Evolutionary conservation across 2,113 vertebrate species (phyloP).

Genomic region (Phrynosoma platyrhinos): DNA sequence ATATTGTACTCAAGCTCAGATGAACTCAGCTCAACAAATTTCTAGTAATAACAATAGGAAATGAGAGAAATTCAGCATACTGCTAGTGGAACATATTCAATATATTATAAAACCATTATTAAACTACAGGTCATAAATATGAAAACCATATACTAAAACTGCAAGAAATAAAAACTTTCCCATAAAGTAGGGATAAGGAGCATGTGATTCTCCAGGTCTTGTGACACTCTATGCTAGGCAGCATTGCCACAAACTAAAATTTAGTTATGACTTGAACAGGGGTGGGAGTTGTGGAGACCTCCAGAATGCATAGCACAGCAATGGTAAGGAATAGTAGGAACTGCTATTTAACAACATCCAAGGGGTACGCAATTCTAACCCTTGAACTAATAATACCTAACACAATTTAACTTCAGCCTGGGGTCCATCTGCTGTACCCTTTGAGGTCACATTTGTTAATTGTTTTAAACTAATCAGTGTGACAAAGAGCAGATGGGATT

Average conservation of each 20-base stretch:
- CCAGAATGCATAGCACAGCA: not conserved
- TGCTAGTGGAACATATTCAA: not conserved
- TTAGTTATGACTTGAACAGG: not conserved
- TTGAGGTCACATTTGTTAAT: not conserved
- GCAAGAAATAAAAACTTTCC: too few relatives aligned
- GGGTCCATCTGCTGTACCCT: not conserved
- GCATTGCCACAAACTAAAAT: not conserved
- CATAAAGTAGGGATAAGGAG: not conserved
- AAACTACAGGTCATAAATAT: not conserved
- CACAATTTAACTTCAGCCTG: not conserved
- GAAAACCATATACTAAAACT: not conserved
- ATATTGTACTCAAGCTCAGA: not conserved
- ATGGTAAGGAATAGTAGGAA: not conserved
- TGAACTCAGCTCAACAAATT: not conserved
- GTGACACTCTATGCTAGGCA: not conserved
- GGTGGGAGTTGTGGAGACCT: too few relatives aligned
- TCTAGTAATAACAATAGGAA: not conserved
- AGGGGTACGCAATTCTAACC: too few relatives aligned
- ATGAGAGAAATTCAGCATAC: not conserved
- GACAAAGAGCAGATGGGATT: too few relatives aligned
- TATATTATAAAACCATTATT: not conserved
- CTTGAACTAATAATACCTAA: not conserved
- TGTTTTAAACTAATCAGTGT: not conserved
- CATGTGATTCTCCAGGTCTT: not conserved
- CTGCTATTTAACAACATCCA: not conserved